Base-by-base conservation (phyloP, 2,888 invertebrate species). In the Crossocerus cetratus region DNA sequence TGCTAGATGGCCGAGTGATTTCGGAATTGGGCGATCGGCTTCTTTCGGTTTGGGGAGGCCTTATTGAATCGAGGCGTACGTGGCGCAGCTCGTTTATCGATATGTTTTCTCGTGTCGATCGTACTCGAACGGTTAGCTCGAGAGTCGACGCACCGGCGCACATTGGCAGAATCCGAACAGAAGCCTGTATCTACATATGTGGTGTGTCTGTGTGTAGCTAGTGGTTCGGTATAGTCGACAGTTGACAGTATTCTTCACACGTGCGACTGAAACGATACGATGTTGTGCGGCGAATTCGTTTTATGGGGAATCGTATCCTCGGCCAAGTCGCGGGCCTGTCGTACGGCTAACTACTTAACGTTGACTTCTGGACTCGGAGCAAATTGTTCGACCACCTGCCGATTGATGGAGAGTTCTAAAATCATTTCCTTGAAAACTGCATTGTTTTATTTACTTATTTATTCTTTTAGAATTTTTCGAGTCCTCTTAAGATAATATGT, bases 251-350 rank as follows among this genome's bases (percentile, higher is more conserved):
- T 83, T 83, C 82, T 62, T 65, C 63, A 71, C 81, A 82, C 83
- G 83, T 82, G 74, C 72, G 57, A 76, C 76, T 58, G 72, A 65
- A 72, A 79, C 32, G 76, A 81, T 81, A 78, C 75, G 81, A 83
- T 82, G 81, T 83, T 84, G 81, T 85, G 83, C 80, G 78, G 43
- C 68, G 79, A 71, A 71, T 74, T 57, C 66, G 62, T 68, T 73
- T 59, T 69, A 64, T 69, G 59, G 22, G 58, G 55, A 42, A 44
- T 23, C 44, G 32, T 42, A 14, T 2, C 56, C 21, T 32, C 43
- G 22, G 44, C 54, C n/a, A n/a, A n/a, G n/a, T n/a, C 16, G 44
- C 53, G n/a, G 8, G 11, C 20, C 20, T 18, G 56, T 22, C 22
- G 4, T 22, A 18, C 43, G 3, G 3, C 42, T 53, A 16, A 56